phyloP scores from a whole-genome alignment of 2,113 vertebrate species.

The Myxocyprinus asiaticus region DNA sequence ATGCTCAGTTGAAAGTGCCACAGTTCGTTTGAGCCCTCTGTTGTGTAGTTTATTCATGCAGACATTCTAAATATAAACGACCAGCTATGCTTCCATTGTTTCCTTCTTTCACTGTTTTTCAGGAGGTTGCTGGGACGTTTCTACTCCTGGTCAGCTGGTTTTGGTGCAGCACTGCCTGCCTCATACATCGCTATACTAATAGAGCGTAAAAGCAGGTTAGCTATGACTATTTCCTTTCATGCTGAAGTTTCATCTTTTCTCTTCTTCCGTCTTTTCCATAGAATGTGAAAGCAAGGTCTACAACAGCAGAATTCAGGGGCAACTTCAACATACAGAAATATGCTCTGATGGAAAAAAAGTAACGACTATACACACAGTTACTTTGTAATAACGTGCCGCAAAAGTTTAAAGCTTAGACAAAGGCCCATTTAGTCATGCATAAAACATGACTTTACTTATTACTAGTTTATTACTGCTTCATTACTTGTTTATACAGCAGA shows the following conservation, averaged over 20 bases:
- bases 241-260: no score
- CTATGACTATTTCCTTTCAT: background rate
- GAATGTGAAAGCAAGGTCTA: no score
- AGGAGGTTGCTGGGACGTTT: constrained; percentile 94
- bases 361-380: no score
- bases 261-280: no score
- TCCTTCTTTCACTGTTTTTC: constrained; percentile 42
- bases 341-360: no score
- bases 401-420: no score
- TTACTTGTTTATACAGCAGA: no score
- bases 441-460: background rate
- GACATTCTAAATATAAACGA: background rate
- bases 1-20: background rate
- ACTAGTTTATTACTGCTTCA: background rate
- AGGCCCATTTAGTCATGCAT: no score
- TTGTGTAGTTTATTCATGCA: background rate
- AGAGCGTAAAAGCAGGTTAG: constrained; percentile 97
- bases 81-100: background rate
- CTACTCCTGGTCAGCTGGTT: constrained; percentile 92
- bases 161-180: constrained; percentile 92
- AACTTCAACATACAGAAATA: no score
- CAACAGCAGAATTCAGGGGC: no score
- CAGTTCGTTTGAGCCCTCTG: background rate
- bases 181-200: constrained; percentile 96
- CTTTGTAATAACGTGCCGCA: no score